These are phyloP conservation scores for Andrena chrysosceles DNA, from an alignment of 2,888 invertebrate genomes.

Conservation along the genomic window DNA sequence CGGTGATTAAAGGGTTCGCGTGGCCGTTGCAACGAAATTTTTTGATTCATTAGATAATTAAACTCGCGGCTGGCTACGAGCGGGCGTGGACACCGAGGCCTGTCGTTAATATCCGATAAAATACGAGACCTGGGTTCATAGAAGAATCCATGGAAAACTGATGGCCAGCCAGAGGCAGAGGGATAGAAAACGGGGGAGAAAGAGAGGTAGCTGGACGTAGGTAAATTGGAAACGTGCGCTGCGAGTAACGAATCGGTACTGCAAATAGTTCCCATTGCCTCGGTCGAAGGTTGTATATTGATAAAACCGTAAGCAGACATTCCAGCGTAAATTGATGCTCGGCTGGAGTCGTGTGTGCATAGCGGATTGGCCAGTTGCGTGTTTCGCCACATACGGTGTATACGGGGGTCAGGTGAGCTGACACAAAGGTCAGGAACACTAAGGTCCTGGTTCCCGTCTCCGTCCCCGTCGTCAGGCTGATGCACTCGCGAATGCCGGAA, in stretches of 20 bases:
- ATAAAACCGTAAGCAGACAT: slow-evolving; percentile 67
- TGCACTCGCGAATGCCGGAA: slow-evolving; percentile 50
- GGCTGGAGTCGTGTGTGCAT: slow-evolving; percentile 29
- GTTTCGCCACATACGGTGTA: slow-evolving; percentile 61
- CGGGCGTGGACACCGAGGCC: background rate
- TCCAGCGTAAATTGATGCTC: slow-evolving; percentile 66
- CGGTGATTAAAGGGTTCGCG: slow-evolving; percentile 41
- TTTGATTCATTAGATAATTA: slow-evolving; percentile 56
- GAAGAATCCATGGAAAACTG: slow-evolving; percentile 21
- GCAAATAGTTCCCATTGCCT: slow-evolving; percentile 47
- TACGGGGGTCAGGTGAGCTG: slow-evolving; percentile 59
- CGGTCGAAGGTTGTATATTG: slow-evolving; percentile 59
- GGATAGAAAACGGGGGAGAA: background rate
- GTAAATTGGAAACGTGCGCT: slow-evolving; percentile 26
- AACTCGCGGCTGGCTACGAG: slow-evolving; percentile 17
- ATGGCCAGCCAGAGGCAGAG: background rate
- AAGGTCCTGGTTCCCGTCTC: slow-evolving; percentile 52
- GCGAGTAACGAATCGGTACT: slow-evolving; percentile 48
- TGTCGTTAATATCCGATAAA: slow-evolving; percentile 40
- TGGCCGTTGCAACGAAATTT: slow-evolving; percentile 30
- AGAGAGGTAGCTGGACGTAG: background rate
- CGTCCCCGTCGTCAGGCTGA: slow-evolving; percentile 26
- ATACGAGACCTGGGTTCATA: slow-evolving; percentile 14
- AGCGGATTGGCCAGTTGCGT: slow-evolving; percentile 64
- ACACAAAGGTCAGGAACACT: slow-evolving; percentile 64